A percentile compares a stretch with the other conserved stretches of the same genome.
These are phyloP conservation scores for Phlogophora meticulosa DNA, from an alignment of 2,888 invertebrate species.

Conservation along the genomic window DNA sequence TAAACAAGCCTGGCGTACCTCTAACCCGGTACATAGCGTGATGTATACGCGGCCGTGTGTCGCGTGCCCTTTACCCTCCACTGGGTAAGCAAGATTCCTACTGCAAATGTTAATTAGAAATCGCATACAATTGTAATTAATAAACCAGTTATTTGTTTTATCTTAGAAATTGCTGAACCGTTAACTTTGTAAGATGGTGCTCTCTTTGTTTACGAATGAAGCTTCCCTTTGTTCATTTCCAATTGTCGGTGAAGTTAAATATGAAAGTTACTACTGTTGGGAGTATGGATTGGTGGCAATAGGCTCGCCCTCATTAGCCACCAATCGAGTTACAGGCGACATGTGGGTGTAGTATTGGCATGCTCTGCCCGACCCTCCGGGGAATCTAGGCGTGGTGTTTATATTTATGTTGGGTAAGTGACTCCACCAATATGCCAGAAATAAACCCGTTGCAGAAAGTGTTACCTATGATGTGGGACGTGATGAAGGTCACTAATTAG, in stretches of 20 bases:
- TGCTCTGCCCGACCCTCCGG: no score
- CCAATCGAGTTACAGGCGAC: no score
- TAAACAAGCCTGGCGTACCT: constrained; percentile 29
- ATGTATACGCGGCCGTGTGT: constrained; percentile 33
- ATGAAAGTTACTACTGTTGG: neutral
- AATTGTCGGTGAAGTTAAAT: no score
- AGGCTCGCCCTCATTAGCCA: no score
- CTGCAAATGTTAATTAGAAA: constrained; percentile 49
- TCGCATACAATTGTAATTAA: constrained; percentile 46
- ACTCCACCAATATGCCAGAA: no score
- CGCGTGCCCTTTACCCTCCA: constrained; percentile 41
- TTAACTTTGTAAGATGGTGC: neutral
- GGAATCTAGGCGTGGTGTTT: no score
- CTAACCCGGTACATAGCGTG: constrained; percentile 11
- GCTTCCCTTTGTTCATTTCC: neutral
- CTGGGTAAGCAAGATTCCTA: constrained; percentile 17
- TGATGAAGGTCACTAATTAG: no score
- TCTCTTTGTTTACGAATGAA: neutral
- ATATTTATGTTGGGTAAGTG: no score
- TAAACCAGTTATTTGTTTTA: constrained; percentile 30
- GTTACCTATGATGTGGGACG: neutral
- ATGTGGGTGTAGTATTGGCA: no score
- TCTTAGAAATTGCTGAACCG: neutral
- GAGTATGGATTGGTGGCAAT: no score
- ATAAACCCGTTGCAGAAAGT: neutral